Conservation (phyloP, 2,888 invertebrate species). For the Ophion costatus region DNA sequence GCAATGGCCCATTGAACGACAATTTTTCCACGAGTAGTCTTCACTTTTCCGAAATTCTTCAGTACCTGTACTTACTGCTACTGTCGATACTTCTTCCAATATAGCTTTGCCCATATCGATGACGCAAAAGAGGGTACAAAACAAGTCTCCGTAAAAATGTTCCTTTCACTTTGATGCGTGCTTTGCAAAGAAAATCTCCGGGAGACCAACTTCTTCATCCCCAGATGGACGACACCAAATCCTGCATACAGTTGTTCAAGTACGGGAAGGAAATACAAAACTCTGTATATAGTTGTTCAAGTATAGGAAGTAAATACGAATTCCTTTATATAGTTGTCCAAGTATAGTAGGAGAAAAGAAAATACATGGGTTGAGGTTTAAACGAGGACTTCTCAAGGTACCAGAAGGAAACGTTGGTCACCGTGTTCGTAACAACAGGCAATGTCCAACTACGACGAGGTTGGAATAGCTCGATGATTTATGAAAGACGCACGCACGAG, state of each 20-base stretch:
- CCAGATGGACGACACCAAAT: too few species aligned
- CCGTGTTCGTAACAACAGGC: constrained; percentile 42
- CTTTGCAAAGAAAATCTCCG: too few species aligned
- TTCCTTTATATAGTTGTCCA: neutral
- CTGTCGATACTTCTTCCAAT: too few species aligned
- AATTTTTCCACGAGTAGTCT: too few species aligned
- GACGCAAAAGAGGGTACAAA: too few species aligned
- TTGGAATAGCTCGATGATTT: constrained; percentile 72
- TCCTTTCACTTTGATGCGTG: too few species aligned
- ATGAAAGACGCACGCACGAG: constrained; percentile 71
- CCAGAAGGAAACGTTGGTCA: constrained; percentile 2
- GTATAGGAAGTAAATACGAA: neutral
- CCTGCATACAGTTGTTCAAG: neutral
- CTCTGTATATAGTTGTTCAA: neutral
- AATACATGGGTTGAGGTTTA: constrained; percentile 2
- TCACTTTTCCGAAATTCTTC: too few species aligned
- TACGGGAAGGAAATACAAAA: neutral
- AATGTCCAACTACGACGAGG: constrained; percentile 40
- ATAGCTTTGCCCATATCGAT: too few species aligned
- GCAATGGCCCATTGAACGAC: too few species aligned
- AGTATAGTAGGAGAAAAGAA: neutral
- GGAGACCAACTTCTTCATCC: too few species aligned
- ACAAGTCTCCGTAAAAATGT: too few species aligned
- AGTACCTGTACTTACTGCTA: too few species aligned
- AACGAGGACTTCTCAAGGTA: constrained; percentile 7